These are phyloP conservation scores for Dendrocincla fuliginosa DNA, from an alignment of 2,797 vertebrate genomes.

Conservation along the genomic window DNA sequence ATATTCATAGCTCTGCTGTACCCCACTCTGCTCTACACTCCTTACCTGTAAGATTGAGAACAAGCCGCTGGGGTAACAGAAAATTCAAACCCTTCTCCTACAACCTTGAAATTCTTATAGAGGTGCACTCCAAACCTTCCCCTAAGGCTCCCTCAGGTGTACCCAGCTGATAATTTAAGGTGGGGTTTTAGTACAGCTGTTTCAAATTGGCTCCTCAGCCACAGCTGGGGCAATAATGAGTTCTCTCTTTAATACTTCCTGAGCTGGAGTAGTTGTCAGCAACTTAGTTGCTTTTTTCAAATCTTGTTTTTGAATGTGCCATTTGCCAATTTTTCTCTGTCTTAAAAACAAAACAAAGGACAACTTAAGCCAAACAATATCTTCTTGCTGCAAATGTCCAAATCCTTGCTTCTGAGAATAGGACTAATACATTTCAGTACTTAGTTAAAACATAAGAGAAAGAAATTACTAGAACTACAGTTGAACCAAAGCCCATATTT, in stretches of 20 bases:
- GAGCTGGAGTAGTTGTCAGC: not conserved
- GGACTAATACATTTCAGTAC: not conserved
- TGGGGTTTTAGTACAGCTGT: not conserved
- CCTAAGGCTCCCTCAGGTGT: rapidly evolving
- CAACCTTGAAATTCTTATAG: rapidly evolving
- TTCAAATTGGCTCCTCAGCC: constrained; percentile 15
- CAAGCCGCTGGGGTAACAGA: rapidly evolving
- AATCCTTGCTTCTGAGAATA: not conserved
- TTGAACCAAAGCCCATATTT: not conserved
- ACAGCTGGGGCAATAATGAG: constrained; percentile 14
- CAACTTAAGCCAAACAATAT: not conserved
- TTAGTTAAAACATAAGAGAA: not conserved
- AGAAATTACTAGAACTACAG: not conserved
- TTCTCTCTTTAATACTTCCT: not conserved
- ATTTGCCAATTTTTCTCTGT: not conserved
- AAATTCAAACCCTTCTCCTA: not conserved
- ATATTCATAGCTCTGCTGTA: rapidly evolving
- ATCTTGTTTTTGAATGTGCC: not conserved
- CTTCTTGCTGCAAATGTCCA: not conserved
- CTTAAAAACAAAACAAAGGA: not conserved
- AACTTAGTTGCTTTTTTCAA: not conserved
- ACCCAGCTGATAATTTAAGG: not conserved
- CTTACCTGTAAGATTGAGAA: not conserved
- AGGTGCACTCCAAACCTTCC: rapidly evolving
- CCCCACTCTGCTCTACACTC: rapidly evolving